Conservation (phyloP, 2,113 vertebrate species). For the Elgaria multicarinata region DNA sequence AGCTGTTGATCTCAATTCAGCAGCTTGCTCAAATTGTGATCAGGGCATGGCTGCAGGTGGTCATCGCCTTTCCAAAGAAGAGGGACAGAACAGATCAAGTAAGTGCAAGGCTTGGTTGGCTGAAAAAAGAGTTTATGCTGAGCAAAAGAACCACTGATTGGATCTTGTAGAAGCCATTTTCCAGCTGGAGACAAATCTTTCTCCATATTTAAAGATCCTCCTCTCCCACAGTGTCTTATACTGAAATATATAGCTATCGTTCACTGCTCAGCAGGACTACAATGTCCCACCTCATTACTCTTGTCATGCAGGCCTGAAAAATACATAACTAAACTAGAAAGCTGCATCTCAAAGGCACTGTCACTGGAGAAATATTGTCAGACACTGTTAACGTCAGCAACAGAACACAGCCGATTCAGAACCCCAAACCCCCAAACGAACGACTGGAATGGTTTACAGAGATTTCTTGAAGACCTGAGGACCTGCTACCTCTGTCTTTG, state of each 20-base stretch:
- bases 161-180: not conserved
- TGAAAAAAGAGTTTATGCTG: not conserved
- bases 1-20: fast-evolving
- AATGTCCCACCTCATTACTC: fast-evolving
- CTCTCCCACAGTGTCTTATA: not conserved
- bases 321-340: fast-evolving
- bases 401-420: not conserved
- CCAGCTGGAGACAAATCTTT: not conserved
- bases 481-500: too few species aligned
- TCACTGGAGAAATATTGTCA: not conserved
- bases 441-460: not conserved
- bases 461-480: not conserved
- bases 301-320: not conserved
- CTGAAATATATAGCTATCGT: not conserved
- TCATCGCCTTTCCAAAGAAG: not conserved
- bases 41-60: not conserved
- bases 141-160: too few species aligned
- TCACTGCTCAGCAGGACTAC: not conserved
- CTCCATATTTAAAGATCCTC: not conserved
- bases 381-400: not conserved
- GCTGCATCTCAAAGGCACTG: not conserved
- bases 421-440: not conserved
- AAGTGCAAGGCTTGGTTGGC: not conserved
- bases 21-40: not conserved
- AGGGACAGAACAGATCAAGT: not conserved